These are phyloP conservation scores for Motacilla tschutschensis DNA, from an alignment of 2,113 vertebrate genomes.

Conservation along the genomic window DNA sequence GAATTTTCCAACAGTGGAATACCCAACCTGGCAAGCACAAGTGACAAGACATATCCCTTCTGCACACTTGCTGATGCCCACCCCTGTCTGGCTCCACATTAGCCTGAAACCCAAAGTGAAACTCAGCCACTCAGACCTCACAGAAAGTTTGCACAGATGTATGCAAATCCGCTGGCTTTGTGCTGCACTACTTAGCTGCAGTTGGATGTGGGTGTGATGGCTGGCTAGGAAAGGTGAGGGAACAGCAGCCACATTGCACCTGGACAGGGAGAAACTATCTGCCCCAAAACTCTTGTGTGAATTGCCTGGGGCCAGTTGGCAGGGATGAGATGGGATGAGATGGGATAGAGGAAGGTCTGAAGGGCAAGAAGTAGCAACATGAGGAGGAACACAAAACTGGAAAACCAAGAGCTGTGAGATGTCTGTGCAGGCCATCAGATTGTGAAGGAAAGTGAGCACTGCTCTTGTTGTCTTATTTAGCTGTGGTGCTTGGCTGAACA, in stretches of 20 bases:
- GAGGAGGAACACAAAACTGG: background rate
- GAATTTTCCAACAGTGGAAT: background rate
- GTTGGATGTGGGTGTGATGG: background rate
- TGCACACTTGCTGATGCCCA: background rate
- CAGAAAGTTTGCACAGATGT: background rate
- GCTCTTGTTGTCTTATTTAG: background rate
- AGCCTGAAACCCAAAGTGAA: background rate
- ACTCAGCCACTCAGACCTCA: background rate
- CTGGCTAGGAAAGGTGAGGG: background rate
- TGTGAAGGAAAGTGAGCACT: background rate
- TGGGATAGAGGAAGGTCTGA: background rate
- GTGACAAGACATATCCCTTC: background rate
- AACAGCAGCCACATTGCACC: background rate
- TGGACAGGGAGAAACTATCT: background rate
- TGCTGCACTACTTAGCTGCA: background rate
- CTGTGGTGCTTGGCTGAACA: background rate
- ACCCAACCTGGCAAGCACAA: background rate
- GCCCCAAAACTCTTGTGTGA: background rate
- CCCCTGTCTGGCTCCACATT: background rate
- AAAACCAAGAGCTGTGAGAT: background rate
- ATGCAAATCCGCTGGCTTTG: slow-evolving; percentile 5
- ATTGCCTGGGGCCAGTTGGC: background rate
- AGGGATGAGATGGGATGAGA: background rate
- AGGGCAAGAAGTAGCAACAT: background rate
- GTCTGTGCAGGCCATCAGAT: background rate